phyloP scores from a whole-genome alignment of 2,888 invertebrate species.

The Mermis nigrescens region DNA sequence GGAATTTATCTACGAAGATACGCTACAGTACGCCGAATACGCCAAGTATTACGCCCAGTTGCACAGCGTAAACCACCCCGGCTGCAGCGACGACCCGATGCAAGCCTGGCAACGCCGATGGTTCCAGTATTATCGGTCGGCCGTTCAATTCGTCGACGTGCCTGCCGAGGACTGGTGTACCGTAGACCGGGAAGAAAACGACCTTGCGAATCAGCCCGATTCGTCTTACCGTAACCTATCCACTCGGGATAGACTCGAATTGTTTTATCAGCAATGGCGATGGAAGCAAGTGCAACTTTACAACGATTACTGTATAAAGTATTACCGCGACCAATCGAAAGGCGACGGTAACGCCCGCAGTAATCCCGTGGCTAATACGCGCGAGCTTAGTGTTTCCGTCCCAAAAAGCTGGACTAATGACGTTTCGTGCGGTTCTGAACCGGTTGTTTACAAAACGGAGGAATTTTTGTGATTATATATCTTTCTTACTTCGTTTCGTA shows the following conservation, averaged over 20 bases:
- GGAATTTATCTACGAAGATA: constrained; percentile 12
- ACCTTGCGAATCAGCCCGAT: background rate
- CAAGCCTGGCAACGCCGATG: background rate
- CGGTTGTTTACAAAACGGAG: background rate
- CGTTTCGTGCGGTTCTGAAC: background rate
- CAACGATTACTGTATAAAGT: background rate
- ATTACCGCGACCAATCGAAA: no score
- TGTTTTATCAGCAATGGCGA: background rate
- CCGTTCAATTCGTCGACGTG: background rate
- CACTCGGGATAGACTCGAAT: background rate
- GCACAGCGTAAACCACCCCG: constrained; percentile 3
- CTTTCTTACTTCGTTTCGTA: no score
- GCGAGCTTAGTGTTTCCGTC: no score
- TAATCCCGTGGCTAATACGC: no score
- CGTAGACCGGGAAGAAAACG: background rate
- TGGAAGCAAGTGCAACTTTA: background rate
- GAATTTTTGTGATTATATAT: no score
- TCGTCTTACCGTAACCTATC: no score
- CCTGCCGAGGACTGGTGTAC: background rate
- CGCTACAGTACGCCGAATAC: constrained; percentile 8
- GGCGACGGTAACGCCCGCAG: no score
- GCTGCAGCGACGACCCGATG: background rate
- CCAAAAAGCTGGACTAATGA: no score
- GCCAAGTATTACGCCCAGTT: constrained; percentile 7
- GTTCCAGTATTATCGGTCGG: background rate